A percentile compares a stretch with the other conserved stretches of the same genome.
Conservation (phyloP, 2,797 vertebrate genomes). For the Halcyon smyrnensis region DNA sequence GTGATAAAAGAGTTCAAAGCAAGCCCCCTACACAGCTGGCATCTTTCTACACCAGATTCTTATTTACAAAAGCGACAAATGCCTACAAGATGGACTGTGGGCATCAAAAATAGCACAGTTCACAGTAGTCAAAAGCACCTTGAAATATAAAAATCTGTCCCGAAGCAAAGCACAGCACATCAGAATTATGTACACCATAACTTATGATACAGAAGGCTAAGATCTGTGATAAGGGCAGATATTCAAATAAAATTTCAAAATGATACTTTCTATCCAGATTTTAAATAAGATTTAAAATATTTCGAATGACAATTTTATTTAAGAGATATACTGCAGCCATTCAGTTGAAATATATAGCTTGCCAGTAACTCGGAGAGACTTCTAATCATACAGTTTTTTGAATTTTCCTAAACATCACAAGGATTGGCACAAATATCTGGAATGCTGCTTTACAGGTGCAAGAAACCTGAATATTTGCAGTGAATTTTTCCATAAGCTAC, state of each 20-base stretch:
- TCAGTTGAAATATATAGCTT: not conserved
- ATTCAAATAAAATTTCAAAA: not conserved
- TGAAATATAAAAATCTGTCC: not conserved
- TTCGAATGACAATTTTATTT: not conserved
- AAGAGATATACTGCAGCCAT: not conserved
- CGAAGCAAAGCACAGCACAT: not conserved
- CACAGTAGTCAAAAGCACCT: not conserved
- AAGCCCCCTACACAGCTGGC: not conserved
- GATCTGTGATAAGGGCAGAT: not conserved
- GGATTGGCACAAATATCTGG: not conserved
- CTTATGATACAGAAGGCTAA: not conserved
- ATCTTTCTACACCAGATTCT: fast-evolving
- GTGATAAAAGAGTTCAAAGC: not conserved
- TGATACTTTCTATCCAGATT: not conserved
- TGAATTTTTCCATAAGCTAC: not conserved
- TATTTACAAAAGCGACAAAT: not conserved
- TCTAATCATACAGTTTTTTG: not conserved
- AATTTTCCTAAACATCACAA: not conserved
- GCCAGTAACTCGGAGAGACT: not conserved
- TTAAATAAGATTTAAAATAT: not conserved
- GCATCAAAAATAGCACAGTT: not conserved
- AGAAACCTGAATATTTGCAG: not conserved
- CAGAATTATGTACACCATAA: not conserved
- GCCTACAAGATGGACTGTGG: not conserved
- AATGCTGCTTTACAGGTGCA: not conserved